Evolutionary conservation across 2,113 vertebrate species (phyloP).

Genomic region (Nibea coibor): DNA sequence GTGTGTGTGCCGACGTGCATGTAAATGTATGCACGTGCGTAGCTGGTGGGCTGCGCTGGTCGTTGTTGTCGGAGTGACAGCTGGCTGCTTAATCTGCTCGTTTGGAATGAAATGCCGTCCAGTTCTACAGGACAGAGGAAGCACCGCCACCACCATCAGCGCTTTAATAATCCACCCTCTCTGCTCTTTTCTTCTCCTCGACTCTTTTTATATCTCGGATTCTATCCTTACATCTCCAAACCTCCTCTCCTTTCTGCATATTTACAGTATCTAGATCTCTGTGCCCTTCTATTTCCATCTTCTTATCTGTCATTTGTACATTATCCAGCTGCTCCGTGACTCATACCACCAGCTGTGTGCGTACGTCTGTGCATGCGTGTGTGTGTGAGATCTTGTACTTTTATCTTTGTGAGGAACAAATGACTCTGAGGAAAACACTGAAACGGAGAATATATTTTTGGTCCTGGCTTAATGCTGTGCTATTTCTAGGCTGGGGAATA

Average conservation of each 20-base stretch:
- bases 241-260: neutral
- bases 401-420: conserved; percentile 10
- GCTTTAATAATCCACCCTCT: neutral
- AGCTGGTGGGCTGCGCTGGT: conserved; percentile 15
- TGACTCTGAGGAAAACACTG: neutral
- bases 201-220: neutral
- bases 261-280: neutral
- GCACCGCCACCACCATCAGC: neutral
- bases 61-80: conserved; percentile 36
- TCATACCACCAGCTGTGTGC: conserved; percentile 5
- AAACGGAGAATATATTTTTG: neutral
- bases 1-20: conserved; percentile 7
- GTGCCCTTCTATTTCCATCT: neutral
- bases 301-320: neutral
- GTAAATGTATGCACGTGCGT: conserved; percentile 14
- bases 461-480: neutral
- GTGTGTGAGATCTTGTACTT: neutral
- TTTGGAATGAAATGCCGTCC: neutral
- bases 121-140: conserved; percentile 5
- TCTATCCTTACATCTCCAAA: conserved; percentile 2
- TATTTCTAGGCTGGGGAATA: neutral
- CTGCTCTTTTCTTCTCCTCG: neutral
- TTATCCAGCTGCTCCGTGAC: conserved; percentile 28
- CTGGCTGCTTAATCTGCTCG: conserved; percentile 33
- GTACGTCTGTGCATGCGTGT: neutral